phyloP scores from a whole-genome alignment of 2,113 vertebrate species.

The Thymallus thymallus region DNA sequence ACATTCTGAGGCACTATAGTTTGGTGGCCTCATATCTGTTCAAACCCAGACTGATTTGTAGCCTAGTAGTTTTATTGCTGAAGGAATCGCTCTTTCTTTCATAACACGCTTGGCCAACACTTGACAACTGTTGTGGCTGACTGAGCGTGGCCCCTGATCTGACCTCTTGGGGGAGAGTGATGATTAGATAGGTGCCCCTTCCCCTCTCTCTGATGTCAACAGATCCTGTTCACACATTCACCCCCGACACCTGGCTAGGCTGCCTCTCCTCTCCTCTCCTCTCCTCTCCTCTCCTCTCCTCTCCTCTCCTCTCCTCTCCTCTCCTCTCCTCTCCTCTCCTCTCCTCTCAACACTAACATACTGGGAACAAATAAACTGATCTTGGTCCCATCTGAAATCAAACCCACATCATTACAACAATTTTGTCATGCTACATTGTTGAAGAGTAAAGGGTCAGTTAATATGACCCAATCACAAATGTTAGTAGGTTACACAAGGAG shows the following conservation, averaged over 20 bases:
- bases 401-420: slow-evolving; percentile 22
- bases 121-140: too few relatives aligned
- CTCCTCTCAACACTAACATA: slow-evolving; percentile 7
- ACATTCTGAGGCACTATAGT: neutral
- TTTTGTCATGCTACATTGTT: too few relatives aligned
- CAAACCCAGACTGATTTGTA: neutral
- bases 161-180: too few relatives aligned
- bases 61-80: neutral
- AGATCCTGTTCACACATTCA: slow-evolving; percentile 42
- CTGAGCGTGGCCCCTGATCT: too few relatives aligned
- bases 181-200: slow-evolving; percentile 9
- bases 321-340: too few relatives aligned
- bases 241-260: slow-evolving; percentile 6
- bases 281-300: too few relatives aligned
- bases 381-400: slow-evolving; percentile 32
- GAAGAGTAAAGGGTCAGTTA: too few relatives aligned
- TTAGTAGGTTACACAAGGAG: too few relatives aligned
- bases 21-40: neutral
- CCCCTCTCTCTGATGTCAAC: slow-evolving; percentile 4
- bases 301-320: too few relatives aligned
- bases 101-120: neutral
- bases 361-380: slow-evolving; percentile 36
- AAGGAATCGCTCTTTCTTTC: too few relatives aligned
- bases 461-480: too few relatives aligned
- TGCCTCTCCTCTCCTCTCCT: slow-evolving; percentile 22